A percentile compares a stretch with the other conserved stretches of the same genome.
These are phyloP conservation scores for Erythrocercus mccallii DNA, from an alignment of 2,113 vertebrate species.

Conservation along the genomic window DNA sequence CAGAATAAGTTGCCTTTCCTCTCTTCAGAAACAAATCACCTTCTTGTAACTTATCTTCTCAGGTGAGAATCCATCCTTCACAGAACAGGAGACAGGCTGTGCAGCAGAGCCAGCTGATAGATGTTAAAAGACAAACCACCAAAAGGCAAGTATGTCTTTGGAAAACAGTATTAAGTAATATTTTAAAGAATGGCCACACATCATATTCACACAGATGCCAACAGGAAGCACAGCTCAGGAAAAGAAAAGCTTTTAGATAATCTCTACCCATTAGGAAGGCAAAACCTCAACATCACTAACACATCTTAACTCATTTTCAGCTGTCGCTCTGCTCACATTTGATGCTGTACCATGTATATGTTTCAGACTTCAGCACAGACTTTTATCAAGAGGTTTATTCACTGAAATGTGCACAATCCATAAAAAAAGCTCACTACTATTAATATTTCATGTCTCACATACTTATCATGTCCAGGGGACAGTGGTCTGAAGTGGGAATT, in stretches of 20 bases:
- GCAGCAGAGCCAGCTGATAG: background rate
- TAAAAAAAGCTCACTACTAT: background rate
- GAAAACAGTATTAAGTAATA: background rate
- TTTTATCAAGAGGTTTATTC: slow-evolving; percentile 43
- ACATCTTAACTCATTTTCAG: slow-evolving; percentile 28
- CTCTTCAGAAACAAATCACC: slow-evolving; percentile 1
- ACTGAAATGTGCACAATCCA: slow-evolving; percentile 4
- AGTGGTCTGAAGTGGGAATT: background rate
- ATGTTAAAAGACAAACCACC: slow-evolving; percentile 1
- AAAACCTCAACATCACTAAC: slow-evolving; percentile 39
- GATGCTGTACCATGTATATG: background rate
- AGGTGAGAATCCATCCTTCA: slow-evolving; percentile 22
- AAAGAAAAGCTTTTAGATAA: slow-evolving; percentile 43
- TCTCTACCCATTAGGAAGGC: background rate
- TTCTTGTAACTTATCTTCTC: background rate
- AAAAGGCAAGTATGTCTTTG: background rate
- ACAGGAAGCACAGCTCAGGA: slow-evolving; percentile 26
- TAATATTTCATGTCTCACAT: background rate
- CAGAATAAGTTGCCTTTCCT: background rate
- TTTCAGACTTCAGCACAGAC: background rate
- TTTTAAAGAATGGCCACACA: slow-evolving; percentile 19
- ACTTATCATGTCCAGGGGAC: background rate
- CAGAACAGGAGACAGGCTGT: background rate
- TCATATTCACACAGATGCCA: slow-evolving; percentile 22
- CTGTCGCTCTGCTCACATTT: background rate